Evolutionary conservation across 2,113 vertebrate species (phyloP).

Genomic region (Sinosuthora webbiana): DNA sequence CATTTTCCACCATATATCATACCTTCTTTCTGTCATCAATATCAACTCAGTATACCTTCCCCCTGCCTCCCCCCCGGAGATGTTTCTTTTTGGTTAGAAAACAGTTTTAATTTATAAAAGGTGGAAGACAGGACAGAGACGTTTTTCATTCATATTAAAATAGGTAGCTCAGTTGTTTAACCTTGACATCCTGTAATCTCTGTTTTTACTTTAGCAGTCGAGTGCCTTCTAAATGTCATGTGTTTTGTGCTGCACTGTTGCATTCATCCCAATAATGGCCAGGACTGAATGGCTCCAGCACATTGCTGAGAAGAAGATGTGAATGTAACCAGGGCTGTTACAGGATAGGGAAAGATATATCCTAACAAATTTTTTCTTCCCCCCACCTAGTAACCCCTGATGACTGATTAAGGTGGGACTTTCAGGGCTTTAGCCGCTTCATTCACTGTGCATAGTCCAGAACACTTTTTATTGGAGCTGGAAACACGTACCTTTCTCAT

Average conservation of each 20-base stretch:
- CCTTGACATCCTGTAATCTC: neutral
- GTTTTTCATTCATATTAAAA: neutral
- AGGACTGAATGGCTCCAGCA: neutral
- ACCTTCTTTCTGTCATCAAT: neutral
- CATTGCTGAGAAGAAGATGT: neutral
- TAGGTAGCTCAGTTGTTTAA: neutral
- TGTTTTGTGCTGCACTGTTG: neutral
- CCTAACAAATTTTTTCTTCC: neutral
- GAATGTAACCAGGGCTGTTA: neutral
- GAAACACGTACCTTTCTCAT: neutral
- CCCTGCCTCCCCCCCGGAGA: neutral
- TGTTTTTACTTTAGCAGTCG: neutral
- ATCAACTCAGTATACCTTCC: neutral
- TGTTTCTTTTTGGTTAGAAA: neutral
- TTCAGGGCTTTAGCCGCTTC: neutral
- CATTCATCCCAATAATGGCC: neutral
- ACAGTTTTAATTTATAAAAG: neutral
- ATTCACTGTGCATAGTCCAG: neutral
- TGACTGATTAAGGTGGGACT: neutral
- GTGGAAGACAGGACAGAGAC: neutral
- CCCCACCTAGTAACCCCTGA: neutral
- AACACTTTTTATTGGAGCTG: neutral
- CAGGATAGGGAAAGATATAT: neutral
- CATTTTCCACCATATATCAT: neutral
- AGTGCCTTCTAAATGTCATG: neutral